Base-by-base conservation (phyloP, 2,888 invertebrate species). In the Thereva unica region DNA sequence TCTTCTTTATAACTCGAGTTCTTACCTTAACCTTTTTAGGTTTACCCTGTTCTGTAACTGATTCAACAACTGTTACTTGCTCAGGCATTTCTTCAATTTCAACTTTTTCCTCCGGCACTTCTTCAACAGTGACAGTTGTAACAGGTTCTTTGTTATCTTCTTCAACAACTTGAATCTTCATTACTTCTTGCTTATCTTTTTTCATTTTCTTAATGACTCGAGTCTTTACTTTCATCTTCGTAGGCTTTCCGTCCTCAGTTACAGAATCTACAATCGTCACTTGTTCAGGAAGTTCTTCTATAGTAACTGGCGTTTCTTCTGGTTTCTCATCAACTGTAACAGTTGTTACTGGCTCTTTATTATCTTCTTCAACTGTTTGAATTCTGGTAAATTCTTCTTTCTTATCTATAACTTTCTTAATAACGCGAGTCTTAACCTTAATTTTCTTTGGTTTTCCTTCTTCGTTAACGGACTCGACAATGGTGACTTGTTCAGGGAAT, bases 151-250 rank as follows among this genome's bases (percentile, higher is more conserved):
- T 75, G 74, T 76, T 72, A 76, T 80, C 68, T 70, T 78, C 66
- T 73, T 81, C 76, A n/a, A 79, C 71, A 0, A 81, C 82, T 2
- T 77, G 76, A 10, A 82, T 82, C 73, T 78, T 82, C 0, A 81
- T 82, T 0, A 80, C 71, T 72, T 81, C 79, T 69, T 78, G 71
- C 57, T 79, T 78, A 1, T 72, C 73, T 3, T 77, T 75, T 42
- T 71, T 71, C 34, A 71, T 71, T 52, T 73, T 76, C 59, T 74
- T 75, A 40, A 73, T 73, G 0, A 72, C 70, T 9, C 74, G 69
- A 55, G 72, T 72, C 74, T 76, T 76, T 3, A 77, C 76, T 9
- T 71, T 61, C 71, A 67, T 74, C 67, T 50, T 78, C 71, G 56
- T 71, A 6, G 76, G 72, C 64, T 77, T 79, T 4, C 69, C 71